Conservation (phyloP, 2,113 vertebrate species). For the Probosciger aterrimus region DNA sequence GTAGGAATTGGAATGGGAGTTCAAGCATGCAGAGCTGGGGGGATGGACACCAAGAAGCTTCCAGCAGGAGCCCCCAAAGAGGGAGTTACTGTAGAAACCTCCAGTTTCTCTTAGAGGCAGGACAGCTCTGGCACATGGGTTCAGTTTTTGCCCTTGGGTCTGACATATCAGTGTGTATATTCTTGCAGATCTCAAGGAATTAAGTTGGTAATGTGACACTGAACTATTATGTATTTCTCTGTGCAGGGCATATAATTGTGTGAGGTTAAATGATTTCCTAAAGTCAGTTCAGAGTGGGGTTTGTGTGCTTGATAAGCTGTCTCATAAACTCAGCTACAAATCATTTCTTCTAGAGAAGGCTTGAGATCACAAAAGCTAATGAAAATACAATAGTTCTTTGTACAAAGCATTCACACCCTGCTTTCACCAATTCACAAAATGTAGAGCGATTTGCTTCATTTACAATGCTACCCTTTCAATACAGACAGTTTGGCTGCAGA, state of each 20-base stretch:
- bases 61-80: not conserved
- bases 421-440: not conserved
- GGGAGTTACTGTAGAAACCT: not conserved
- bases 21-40: rapidly evolving
- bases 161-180: not conserved
- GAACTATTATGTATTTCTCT: not conserved
- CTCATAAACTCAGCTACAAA: not conserved
- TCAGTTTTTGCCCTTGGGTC: not conserved
- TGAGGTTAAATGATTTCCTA: not conserved
- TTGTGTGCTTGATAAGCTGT: not conserved
- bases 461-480: not conserved
- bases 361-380: not conserved
- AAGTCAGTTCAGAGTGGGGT: not conserved
- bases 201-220: not conserved
- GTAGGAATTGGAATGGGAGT: not conserved
- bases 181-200: not conserved
- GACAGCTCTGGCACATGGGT: not conserved
- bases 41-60: not conserved
- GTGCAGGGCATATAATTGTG: not conserved
- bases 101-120: not conserved
- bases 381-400: not conserved
- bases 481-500: not conserved
- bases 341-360: not conserved
- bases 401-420: not conserved
- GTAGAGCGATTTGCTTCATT: not conserved